A percentile compares a stretch with the other conserved stretches of the same genome.
phyloP scores from a whole-genome alignment of 2,888 invertebrate species.

The Mesoligia furuncula region DNA sequence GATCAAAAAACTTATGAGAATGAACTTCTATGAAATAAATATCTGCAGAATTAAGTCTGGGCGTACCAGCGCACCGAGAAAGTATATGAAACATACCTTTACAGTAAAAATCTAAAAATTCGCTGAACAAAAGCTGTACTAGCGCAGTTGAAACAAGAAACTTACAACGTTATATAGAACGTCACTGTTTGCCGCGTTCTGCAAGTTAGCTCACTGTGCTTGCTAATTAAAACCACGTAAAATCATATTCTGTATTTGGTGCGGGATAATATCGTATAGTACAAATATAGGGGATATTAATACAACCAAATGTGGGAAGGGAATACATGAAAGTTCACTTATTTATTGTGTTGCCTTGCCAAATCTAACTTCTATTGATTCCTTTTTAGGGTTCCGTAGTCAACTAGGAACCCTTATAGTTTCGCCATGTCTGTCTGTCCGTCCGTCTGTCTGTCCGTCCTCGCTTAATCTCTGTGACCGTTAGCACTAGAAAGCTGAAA shows the following conservation, averaged over 20 bases:
- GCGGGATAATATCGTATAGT: slow-evolving; percentile 18
- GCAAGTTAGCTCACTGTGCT: slow-evolving; percentile 35
- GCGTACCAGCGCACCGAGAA: not conserved
- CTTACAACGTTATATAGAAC: slow-evolving; percentile 18
- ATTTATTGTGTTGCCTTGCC: slow-evolving; percentile 8
- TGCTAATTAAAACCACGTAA: slow-evolving; percentile 63
- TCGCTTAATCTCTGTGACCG: no score
- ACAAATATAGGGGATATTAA: slow-evolving; percentile 35
- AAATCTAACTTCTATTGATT: no score
- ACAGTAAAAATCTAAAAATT: not conserved
- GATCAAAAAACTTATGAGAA: not conserved
- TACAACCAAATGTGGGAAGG: slow-evolving; percentile 12
- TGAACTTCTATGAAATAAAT: not conserved
- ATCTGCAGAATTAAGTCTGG: not conserved
- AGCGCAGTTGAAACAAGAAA: slow-evolving; percentile 39
- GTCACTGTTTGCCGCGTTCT: slow-evolving; percentile 35
- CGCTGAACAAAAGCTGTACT: slow-evolving; percentile 11
- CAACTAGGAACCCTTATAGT: no score
- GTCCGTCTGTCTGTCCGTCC: no score
- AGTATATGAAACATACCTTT: not conserved
- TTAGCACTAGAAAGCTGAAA: no score
- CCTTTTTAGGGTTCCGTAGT: no score
- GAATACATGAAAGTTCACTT: slow-evolving; percentile 9
- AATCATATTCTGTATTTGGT: slow-evolving; percentile 47
- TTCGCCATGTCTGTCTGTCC: no score